Conservation (phyloP, 1,140 invertebrate species). For the Temnothorax longispinosus region DNA sequence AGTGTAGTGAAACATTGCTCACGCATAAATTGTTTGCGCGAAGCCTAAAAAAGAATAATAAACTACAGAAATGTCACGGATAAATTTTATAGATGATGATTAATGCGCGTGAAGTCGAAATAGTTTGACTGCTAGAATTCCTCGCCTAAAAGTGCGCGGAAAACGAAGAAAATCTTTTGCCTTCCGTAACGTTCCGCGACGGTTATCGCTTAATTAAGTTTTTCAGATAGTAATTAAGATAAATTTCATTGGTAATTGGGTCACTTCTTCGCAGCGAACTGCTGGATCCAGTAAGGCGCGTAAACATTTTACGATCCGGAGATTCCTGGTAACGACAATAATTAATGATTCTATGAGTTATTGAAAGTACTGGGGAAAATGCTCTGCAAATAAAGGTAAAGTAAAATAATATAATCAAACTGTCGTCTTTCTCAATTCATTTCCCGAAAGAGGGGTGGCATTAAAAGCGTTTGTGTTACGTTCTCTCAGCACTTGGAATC, state of each 20-base stretch:
- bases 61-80: neutral
- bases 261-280: conserved; percentile 14
- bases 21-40: conserved; percentile 12
- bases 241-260: conserved; percentile 54
- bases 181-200: conserved; percentile 14
- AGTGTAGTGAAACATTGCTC: neutral
- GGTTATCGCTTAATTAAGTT: conserved; percentile 58
- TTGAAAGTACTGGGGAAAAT: neutral
- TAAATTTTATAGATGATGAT: conserved; percentile 14
- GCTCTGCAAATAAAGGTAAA: conserved; percentile 9
- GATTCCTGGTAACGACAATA: conserved; percentile 22
- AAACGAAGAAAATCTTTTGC: conserved; percentile 15
- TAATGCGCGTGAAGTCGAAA: neutral
- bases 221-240: conserved; percentile 54
- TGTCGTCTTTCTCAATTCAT: neutral
- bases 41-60: neutral
- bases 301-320: conserved; percentile 50
- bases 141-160: neutral
- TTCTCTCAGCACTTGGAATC: neutral
- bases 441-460: neutral
- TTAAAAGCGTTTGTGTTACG: neutral
- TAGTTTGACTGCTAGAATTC: neutral
- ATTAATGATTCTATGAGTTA: conserved; percentile 39
- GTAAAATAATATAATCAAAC: conserved; percentile 11
- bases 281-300: neutral